Conservation (phyloP, 92 coral and sea anemone species). For the Porites rus region DNA sequence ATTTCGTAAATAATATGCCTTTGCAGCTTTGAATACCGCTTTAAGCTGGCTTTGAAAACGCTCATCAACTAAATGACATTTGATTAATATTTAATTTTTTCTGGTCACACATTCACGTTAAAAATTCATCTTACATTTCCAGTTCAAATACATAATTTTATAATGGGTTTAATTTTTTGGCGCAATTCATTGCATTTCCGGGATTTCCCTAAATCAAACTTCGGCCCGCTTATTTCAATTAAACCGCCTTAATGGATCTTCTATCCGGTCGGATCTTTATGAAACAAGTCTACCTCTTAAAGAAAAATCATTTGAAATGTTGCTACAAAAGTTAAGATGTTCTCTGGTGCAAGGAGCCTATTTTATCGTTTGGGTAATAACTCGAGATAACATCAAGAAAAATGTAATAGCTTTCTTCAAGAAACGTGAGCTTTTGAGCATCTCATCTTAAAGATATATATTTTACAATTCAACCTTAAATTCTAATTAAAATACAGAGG, state of each 20-base stretch:
- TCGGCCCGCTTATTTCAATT: background rate
- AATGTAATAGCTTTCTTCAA: background rate
- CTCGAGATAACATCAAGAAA: background rate
- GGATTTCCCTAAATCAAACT: background rate
- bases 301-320: background rate
- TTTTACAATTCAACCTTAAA: too few relatives aligned
- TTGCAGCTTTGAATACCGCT: too few relatives aligned
- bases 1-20: too few relatives aligned
- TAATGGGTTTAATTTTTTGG: too few relatives aligned
- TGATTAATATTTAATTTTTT: too few relatives aligned
- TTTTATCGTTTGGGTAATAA: background rate
- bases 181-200: background rate
- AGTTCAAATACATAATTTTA: too few relatives aligned
- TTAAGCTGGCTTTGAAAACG: too few relatives aligned
- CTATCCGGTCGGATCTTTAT: background rate
- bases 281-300: background rate
- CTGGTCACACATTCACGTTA: background rate
- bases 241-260: background rate
- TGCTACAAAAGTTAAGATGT: background rate
- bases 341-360: background rate
- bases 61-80: too few relatives aligned
- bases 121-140: too few relatives aligned
- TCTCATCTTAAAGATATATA: too few relatives aligned
- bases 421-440: background rate
- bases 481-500: too few relatives aligned